Evolutionary conservation across 2,113 vertebrate genomes (phyloP).

Genomic region (Vombatus ursinus): DNA sequence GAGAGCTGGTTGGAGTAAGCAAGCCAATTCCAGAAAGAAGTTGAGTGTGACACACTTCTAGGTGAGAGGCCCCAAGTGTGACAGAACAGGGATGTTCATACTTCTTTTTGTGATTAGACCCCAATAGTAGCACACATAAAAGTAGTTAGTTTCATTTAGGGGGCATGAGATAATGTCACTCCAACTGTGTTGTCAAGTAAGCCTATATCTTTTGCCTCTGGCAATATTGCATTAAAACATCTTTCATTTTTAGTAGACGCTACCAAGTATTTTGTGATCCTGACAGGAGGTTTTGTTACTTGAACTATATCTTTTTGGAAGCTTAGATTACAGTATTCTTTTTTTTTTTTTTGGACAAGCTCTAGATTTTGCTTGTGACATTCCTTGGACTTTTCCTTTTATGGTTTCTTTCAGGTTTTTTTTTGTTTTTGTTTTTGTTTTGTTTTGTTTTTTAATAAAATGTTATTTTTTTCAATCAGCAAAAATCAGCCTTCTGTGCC

Average conservation of each 20-base stretch:
- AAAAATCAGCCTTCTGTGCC: neutral
- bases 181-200: neutral
- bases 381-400: neutral
- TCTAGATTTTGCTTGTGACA: neutral
- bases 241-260: no score
- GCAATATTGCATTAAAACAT: no score
- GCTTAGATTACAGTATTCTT: neutral
- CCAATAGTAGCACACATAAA: neutral
- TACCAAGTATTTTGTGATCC: no score
- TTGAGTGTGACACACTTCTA: neutral
- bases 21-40: neutral
- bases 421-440: neutral
- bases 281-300: neutral
- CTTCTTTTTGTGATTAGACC: neutral
- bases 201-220: neutral
- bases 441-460: neutral
- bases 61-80: neutral
- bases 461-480: neutral
- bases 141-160: neutral
- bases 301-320: neutral
- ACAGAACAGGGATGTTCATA: neutral
- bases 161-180: neutral
- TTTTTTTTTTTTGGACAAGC: neutral
- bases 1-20: neutral
- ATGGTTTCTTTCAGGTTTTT: neutral